phyloP scores from a whole-genome alignment of 2,113 vertebrate genomes.

The Psilopsiagon aurifrons region DNA sequence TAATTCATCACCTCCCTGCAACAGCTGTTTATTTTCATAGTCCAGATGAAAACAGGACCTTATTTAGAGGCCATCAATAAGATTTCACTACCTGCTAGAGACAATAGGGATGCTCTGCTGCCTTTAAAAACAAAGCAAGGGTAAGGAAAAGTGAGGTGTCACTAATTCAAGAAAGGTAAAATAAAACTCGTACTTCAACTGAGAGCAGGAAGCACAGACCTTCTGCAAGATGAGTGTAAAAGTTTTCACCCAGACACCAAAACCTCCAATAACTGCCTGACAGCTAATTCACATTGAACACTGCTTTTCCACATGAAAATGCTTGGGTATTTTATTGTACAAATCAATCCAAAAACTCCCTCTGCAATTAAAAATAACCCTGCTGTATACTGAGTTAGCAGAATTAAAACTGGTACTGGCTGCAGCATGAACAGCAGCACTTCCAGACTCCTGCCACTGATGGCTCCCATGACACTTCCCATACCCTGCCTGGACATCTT shows the following conservation, averaged over 20 bases:
- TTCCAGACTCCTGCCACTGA: neutral
- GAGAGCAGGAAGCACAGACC: neutral
- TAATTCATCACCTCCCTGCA: neutral
- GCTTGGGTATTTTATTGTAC: neutral
- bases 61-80: neutral
- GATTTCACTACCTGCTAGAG: neutral
- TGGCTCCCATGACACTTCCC: rapidly evolving
- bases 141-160: neutral
- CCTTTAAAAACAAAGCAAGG: neutral
- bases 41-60: neutral
- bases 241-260: neutral
- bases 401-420: neutral
- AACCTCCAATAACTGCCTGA: neutral
- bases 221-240: neutral
- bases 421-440: neutral
- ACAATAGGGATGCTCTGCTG: neutral
- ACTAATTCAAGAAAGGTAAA: neutral
- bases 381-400: neutral
- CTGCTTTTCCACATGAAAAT: neutral
- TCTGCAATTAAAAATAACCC: neutral
- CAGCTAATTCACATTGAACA: neutral
- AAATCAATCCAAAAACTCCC: neutral
- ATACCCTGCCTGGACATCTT: neutral
- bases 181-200: neutral
- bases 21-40: neutral